Percentiles rank a stretch among this genome's conserved stretches.
Conservation (phyloP, 2,888 invertebrate genomes). For the Nomada fabriciana region DNA sequence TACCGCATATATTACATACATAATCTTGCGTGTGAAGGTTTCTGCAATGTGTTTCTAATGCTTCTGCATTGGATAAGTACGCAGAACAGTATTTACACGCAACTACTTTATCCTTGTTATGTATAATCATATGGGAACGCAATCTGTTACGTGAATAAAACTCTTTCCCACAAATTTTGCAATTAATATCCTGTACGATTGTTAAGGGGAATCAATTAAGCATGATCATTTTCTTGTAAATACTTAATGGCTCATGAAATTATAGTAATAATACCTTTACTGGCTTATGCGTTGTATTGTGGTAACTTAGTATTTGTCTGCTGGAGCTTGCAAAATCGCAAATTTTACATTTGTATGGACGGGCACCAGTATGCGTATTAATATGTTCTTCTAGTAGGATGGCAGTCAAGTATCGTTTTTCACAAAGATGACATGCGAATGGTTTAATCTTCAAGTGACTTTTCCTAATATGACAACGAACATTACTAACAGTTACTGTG, state of each 20-base stretch:
- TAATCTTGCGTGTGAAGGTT: constrained; percentile 77
- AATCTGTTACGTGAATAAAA: constrained; percentile 77
- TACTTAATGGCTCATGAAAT: background rate
- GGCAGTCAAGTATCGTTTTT: constrained; percentile 74
- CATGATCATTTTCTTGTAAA: background rate
- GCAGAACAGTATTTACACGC: constrained; percentile 78
- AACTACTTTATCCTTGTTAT: constrained; percentile 74
- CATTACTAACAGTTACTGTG: constrained; percentile 78
- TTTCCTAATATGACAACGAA: constrained; percentile 79
- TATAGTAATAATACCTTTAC: constrained; percentile 66
- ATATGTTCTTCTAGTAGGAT: constrained; percentile 77
- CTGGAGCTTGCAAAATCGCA: constrained; percentile 76
- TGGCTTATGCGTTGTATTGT: constrained; percentile 74
- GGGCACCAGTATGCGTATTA: constrained; percentile 77
- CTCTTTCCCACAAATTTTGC: constrained; percentile 74
- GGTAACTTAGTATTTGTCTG: constrained; percentile 77
- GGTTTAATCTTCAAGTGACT: constrained; percentile 80
- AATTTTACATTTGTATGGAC: constrained; percentile 73
- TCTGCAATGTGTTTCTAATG: constrained; percentile 71
- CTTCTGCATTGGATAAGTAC: constrained; percentile 73
- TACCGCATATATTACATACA: constrained; percentile 74
- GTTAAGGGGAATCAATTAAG: constrained; percentile 2
- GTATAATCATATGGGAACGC: constrained; percentile 76
- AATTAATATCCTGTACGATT: constrained; percentile 72
- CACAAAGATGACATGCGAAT: constrained; percentile 74